Evolutionary conservation across 2,113 vertebrate species (phyloP), one percentile per base, ranked within the genome.

Genomic region (Globicephala melas): DNA sequence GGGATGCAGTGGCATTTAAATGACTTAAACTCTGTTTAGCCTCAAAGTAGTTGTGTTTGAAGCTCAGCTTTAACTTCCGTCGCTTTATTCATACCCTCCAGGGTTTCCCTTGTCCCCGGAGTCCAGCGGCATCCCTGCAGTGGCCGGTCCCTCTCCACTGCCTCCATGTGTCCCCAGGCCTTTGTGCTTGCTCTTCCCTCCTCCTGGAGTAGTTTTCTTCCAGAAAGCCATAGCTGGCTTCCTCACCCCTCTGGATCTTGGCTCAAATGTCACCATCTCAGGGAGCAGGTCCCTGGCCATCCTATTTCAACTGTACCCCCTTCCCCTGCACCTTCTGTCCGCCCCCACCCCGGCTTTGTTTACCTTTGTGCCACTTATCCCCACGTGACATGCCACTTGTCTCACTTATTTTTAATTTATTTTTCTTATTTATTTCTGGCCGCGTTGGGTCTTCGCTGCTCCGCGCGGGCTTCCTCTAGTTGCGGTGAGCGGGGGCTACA

Each of bases 81-180:
- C 41, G 11, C 53, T 33, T 23, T 28, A 1, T 7, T 26, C 28
- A 53, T 41, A 26, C 26, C 62, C 4, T 28, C 23, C 15, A 9
- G 5, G 23, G 44, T n/a, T 71, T 31, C 47, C 65, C 15, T 3
- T 2, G 11, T 36, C 31, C 10, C 63, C 8, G 4, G 41, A 4
- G 6, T 25, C 11, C 3, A 31, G 23, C 8, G 0, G 60, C 1
- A 0, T 60, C 67, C 60, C 28, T 15, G 1, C 2, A 0, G 14
- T 6, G 8, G 65, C 55, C 2, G 0, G 44, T 1, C 11, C 44
- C 1, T 33, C 33, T 4, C 31, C 11, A 0, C 65, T 7, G 58
- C 36, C 38, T 8, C 60, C 2, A 0, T 4, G 17, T 9, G 33
- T 13, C 33, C 26, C 23, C 62, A 28, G 15, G 9, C 38, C 44